phyloP scores from a whole-genome alignment of 2,888 invertebrate genomes.

The Pasiphila rectangulata region DNA sequence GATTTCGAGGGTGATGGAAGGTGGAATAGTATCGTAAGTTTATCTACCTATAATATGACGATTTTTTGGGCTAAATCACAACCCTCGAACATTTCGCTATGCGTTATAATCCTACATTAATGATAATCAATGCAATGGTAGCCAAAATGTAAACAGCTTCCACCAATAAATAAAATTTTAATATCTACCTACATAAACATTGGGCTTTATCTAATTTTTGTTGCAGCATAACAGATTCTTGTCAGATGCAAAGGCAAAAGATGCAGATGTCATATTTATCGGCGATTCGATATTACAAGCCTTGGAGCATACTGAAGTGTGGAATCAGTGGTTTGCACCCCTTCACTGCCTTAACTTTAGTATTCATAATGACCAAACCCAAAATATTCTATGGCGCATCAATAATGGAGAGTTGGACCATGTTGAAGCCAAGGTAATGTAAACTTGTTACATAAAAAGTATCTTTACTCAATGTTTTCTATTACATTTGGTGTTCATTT shows the following conservation, averaged over 20 bases:
- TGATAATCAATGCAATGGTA: too few species aligned
- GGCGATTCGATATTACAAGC: constrained; percentile 94
- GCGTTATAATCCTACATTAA: too few species aligned
- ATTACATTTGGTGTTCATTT: constrained; percentile 6
- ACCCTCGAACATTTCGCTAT: too few species aligned
- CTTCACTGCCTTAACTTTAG: constrained; percentile 95
- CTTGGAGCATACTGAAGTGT: constrained; percentile 90
- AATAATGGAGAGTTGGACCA: constrained; percentile 94
- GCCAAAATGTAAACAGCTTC: too few species aligned
- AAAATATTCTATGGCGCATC: constrained; percentile 94
- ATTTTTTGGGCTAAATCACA: too few species aligned
- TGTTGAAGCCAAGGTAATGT: constrained; percentile 90
- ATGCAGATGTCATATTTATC: constrained; percentile 95
- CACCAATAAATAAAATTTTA: too few species aligned
- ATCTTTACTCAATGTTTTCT: not conserved
- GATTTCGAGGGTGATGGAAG: constrained; percentile 92
- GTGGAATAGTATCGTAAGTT: constrained; percentile 88
- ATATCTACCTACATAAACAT: too few species aligned
- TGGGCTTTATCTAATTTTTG: constrained; percentile 22
- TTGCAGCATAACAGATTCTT: constrained; percentile 92
- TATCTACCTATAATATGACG: too few species aligned
- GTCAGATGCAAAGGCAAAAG: constrained; percentile 91
- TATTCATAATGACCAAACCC: constrained; percentile 92
- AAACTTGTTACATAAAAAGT: not conserved
- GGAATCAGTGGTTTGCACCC: constrained; percentile 95